Evolutionary conservation across 2,888 invertebrate species (phyloP), one percentile per base, ranked within the genome.

Genomic region (Chouioia cunea): DNA sequence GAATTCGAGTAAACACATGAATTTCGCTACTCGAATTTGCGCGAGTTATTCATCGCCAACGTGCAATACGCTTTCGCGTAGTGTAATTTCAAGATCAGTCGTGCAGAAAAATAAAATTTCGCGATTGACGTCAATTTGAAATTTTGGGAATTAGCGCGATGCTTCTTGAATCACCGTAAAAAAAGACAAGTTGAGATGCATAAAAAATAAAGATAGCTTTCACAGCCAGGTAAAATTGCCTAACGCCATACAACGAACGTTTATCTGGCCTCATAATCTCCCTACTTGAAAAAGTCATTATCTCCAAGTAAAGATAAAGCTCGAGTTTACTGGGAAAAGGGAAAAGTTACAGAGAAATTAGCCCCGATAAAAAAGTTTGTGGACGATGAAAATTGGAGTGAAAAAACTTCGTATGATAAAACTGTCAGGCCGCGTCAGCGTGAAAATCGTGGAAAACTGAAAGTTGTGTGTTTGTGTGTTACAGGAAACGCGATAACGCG

Each of bases 401-500:
- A 10, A 20, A 15, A 22, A 20, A 15, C 18, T 15, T 20, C 52
- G 10, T 52, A 20, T 6, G 8, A 48, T n/a, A 48, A 48, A 48
- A 16, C 16, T n/a, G 48, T 48, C 6, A 50, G 18, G 8, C 20
- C 4, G 4, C 3, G 18, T 18, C 43, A 18, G 3, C 16, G 8
- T 6, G 16, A 10, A 16, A 14, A 58, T 6, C 12, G 23, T n/a
- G 6, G 23, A 8, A 59, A 59, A 1, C 22, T 22, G n/a, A 36
- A n/a, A n/a, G 15, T 47, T 27, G 15, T 44, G 36, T n/a, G 2
- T n/a, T 2, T 48, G 18, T 6, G 48, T n/a, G n/a, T 65, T 65
- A n/a, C 65, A 71, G 67, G 20, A 0, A 73, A 63, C 16, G 57
- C n/a, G 8, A 65, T 69, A 56, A 27, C 8, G 4, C 58, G 66